These are phyloP conservation scores for Chrysaora quinquecirrha DNA, from an alignment of 30 jellyfish, hydroid and myxozoan genomes.

Conservation along the genomic window DNA sequence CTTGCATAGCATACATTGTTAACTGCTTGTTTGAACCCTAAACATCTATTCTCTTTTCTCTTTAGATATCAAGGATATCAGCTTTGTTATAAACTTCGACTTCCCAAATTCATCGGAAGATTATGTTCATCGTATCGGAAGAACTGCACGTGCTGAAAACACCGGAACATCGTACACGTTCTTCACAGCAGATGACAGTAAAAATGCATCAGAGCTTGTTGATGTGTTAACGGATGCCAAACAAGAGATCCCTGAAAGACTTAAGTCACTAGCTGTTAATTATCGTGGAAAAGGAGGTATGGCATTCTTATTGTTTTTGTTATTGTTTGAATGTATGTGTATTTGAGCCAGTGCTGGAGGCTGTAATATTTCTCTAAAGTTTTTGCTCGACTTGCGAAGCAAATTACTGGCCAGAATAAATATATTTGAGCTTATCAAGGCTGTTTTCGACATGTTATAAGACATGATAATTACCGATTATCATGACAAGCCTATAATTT, in stretches of 20 bases:
- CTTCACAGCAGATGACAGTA: slow-evolving; percentile 82
- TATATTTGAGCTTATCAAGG: too few species aligned
- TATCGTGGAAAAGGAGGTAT: slow-evolving; percentile 61
- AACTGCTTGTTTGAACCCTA: too few species aligned
- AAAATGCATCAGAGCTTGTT: slow-evolving; percentile 76
- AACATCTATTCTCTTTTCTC: slow-evolving; percentile 1
- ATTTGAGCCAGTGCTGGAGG: too few species aligned
- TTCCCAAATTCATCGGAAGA: slow-evolving; percentile 93
- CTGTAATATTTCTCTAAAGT: too few species aligned
- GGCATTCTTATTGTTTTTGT: slow-evolving; percentile 18
- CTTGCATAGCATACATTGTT: too few species aligned
- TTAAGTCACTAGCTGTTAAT: slow-evolving; percentile 61
- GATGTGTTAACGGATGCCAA: slow-evolving; percentile 86
- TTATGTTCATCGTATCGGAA: slow-evolving; percentile 97
- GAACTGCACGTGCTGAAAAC: slow-evolving; percentile 96
- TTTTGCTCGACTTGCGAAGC: too few species aligned
- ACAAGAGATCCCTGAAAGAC: slow-evolving; percentile 89
- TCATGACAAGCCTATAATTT: too few species aligned
- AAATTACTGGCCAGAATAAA: too few species aligned
- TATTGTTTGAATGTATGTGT: too few species aligned
- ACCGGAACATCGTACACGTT: slow-evolving; percentile 97
- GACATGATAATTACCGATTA: too few species aligned
- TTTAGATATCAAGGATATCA: slow-evolving; percentile 96
- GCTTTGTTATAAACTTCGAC: slow-evolving; percentile 92
- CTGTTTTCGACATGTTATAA: too few species aligned